A percentile compares a stretch with the other conserved stretches of the same genome.
Evolutionary conservation across 2,113 vertebrate species (phyloP).

Genomic region (Zosterops hypoxanthus): DNA sequence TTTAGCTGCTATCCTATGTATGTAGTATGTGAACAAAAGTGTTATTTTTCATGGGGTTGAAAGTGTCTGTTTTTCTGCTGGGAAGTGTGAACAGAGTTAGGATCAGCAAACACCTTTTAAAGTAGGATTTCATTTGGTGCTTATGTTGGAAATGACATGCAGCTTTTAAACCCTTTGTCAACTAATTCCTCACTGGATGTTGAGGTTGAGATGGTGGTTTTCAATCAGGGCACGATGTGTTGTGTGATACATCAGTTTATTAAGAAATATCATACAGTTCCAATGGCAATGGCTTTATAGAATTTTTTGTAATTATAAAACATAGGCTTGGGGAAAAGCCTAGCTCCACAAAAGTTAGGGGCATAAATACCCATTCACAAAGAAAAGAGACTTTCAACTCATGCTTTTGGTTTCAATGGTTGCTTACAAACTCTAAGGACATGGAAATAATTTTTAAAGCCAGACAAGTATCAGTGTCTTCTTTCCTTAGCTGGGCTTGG

Average conservation of each 20-base stretch:
- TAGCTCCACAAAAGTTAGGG: neutral
- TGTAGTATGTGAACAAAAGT: neutral
- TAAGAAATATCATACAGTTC: neutral
- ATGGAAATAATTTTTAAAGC: neutral
- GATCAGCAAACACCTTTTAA: neutral
- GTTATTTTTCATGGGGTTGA: neutral
- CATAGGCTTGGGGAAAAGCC: neutral
- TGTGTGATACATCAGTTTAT: neutral
- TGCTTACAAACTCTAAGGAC: neutral
- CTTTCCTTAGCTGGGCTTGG: neutral
- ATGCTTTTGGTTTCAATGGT: neutral
- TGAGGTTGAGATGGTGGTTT: neutral
- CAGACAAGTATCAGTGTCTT: neutral
- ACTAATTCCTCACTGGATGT: neutral
- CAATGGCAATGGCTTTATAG: neutral
- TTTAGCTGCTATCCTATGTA: neutral
- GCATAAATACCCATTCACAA: neutral
- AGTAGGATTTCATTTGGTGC: neutral
- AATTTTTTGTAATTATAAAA: neutral
- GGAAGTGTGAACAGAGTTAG: neutral
- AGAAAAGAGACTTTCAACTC: neutral
- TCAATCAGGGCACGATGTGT: neutral
- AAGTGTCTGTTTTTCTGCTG: neutral
- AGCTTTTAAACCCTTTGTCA: neutral
- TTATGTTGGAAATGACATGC: neutral